Evolutionary conservation across 2,113 vertebrate species (phyloP).

Genomic region (Oceanites oceanicus): DNA sequence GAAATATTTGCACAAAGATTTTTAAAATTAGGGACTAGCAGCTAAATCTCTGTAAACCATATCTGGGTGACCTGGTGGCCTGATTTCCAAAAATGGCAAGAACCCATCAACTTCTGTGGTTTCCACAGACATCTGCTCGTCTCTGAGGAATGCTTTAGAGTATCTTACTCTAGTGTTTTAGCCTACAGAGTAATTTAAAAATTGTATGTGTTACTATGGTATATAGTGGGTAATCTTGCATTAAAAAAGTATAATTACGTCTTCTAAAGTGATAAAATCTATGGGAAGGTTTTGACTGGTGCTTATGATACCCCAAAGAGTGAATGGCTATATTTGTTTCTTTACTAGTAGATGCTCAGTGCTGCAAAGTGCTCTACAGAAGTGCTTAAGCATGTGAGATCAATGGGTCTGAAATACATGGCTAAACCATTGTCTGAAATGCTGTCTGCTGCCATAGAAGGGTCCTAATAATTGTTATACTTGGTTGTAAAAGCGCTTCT

Average conservation of each 20-base stretch:
- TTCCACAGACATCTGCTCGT: not conserved
- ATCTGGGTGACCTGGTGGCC: not conserved
- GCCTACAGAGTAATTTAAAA: not conserved
- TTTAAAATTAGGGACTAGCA: not conserved
- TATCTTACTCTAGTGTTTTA: not conserved
- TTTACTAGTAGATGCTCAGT: not conserved
- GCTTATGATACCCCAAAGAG: not conserved
- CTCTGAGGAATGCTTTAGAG: not conserved
- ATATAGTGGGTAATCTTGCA: not conserved
- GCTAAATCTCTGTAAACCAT: not conserved
- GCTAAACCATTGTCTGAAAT: not conserved
- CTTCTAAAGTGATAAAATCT: not conserved
- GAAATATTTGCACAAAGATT: not conserved
- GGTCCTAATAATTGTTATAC: not conserved
- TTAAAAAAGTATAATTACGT: not conserved
- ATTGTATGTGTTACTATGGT: not conserved
- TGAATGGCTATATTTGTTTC: not conserved
- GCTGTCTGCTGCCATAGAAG: not conserved
- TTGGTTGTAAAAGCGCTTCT: not conserved
- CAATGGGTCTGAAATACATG: not conserved
- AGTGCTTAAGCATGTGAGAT: not conserved
- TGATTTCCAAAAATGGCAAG: not conserved
- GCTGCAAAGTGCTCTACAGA: not conserved
- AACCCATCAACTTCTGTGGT: not conserved
- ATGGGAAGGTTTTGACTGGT: not conserved